Conservation (phyloP, 2,113 vertebrate genomes). For the Pogonocichla stellata region DNA sequence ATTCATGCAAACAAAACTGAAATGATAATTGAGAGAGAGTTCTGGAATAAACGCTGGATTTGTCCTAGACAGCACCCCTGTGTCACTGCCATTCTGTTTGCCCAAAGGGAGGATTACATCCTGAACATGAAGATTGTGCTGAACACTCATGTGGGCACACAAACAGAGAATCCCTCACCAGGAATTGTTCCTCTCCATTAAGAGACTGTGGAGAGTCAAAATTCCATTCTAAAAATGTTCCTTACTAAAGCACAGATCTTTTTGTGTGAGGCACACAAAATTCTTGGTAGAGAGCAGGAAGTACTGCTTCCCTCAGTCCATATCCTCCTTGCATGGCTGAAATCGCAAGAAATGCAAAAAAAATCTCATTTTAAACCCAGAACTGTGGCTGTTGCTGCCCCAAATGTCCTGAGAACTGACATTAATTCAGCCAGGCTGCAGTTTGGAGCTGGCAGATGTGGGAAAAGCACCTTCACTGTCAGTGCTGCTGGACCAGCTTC, state of each 20-base stretch:
- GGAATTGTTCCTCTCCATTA: not conserved
- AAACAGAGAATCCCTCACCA: not conserved
- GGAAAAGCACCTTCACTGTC: not conserved
- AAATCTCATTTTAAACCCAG: not conserved
- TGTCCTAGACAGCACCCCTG: not conserved
- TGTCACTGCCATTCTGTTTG: not conserved
- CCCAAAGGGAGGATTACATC: not conserved
- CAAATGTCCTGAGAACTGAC: not conserved
- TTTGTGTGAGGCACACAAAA: fast-evolving
- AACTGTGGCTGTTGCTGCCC: not conserved
- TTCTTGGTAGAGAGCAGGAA: fast-evolving
- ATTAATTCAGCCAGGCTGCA: fast-evolving
- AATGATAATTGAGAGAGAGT: not conserved
- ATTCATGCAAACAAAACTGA: not conserved
- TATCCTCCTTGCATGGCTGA: fast-evolving
- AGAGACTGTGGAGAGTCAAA: not conserved
- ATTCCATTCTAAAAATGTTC: not conserved
- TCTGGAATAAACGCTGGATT: not conserved
- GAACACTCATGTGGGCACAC: fast-evolving
- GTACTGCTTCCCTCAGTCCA: not conserved
- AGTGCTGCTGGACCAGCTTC: not conserved
- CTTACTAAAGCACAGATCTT: not conserved
- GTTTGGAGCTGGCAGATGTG: not conserved
- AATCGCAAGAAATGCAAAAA: not conserved
- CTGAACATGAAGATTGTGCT: not conserved